These are phyloP conservation scores for Polypterus senegalus DNA, from an alignment of 2,113 vertebrate genomes.

Conservation along the genomic window DNA sequence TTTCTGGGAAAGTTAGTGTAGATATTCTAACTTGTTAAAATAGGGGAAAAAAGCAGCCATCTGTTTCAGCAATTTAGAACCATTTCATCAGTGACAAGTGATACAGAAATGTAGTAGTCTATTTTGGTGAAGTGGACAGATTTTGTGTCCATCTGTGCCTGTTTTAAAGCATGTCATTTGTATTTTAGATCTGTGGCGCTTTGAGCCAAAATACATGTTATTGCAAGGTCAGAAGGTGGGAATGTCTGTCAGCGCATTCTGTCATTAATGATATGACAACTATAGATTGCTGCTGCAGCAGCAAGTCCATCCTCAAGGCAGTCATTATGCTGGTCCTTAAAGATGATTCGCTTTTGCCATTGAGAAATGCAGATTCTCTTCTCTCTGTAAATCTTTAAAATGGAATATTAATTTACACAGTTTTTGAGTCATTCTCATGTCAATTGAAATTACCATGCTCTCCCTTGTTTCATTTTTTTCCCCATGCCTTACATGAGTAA, in stretches of 20 bases:
- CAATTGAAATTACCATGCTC: no score
- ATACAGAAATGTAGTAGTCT: constrained; percentile 39
- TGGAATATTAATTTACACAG: no score
- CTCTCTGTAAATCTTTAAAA: no score
- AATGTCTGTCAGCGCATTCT: constrained; percentile 44
- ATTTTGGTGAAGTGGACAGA: constrained; percentile 54
- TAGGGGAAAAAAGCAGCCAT: constrained; percentile 28
- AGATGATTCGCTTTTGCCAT: constrained; percentile 9
- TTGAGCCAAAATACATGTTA: constrained; percentile 43
- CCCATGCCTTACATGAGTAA: no score
- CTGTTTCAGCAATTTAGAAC: constrained; percentile 53
- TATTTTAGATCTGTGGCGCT: constrained; percentile 49
- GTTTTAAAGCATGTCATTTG: constrained; percentile 49
- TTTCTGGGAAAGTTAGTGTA: constrained; percentile 29
- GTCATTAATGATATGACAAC: constrained; percentile 44
- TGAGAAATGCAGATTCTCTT: no score
- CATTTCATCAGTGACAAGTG: constrained; percentile 53
- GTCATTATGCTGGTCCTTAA: constrained; percentile 35
- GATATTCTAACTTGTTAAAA: constrained; percentile 19
- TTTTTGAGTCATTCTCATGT: no score
- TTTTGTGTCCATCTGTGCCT: constrained; percentile 70
- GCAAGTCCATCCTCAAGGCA: constrained; percentile 28
- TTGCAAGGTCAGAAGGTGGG: constrained; percentile 53
- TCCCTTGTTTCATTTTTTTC: no score
- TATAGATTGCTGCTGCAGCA: constrained; percentile 30